These are phyloP conservation scores for Trachymyrmex cornetzi DNA, from an alignment of 1,140 invertebrate species.

Conservation along the genomic window DNA sequence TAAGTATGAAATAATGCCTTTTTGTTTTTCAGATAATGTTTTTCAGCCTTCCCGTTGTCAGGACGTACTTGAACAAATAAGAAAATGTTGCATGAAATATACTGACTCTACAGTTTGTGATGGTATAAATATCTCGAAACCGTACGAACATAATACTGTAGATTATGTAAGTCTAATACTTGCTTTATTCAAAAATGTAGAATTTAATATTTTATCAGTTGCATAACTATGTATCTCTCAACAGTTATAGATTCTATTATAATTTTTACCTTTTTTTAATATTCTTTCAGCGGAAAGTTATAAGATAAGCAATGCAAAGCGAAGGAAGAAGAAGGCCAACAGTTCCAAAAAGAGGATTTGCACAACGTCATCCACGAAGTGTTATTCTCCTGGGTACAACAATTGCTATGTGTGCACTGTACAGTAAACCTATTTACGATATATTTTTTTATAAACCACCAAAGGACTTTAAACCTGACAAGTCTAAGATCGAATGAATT, in stretches of 20 bases:
- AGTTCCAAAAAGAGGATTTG: conserved; percentile 51
- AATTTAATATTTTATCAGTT: conserved; percentile 32
- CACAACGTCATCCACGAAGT: conserved; percentile 87
- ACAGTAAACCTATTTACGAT: conserved; percentile 91
- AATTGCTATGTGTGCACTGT: conserved; percentile 87
- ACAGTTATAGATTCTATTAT: background rate
- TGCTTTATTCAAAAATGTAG: conserved; percentile 19
- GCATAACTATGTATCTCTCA: background rate
- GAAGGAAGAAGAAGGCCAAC: background rate
- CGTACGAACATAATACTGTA: conserved; percentile 84
- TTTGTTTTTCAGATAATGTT: conserved; percentile 88
- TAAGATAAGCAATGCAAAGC: conserved; percentile 74
- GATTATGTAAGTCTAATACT: conserved; percentile 82
- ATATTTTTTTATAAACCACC: conserved; percentile 84
- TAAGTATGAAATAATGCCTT: conserved; percentile 28
- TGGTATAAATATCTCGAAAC: conserved; percentile 88
- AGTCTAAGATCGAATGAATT: background rate
- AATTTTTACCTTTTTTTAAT: background rate
- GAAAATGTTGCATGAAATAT: conserved; percentile 90
- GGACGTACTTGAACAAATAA: conserved; percentile 88
- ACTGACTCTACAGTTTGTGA: conserved; percentile 89
- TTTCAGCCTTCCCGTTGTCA: conserved; percentile 90
- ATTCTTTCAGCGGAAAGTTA: conserved; percentile 76
- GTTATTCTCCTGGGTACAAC: conserved; percentile 84
- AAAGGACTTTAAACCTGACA: conserved; percentile 32